phyloP scores from a whole-genome alignment of 2,797 vertebrate species.

The Falco peregrinus region DNA sequence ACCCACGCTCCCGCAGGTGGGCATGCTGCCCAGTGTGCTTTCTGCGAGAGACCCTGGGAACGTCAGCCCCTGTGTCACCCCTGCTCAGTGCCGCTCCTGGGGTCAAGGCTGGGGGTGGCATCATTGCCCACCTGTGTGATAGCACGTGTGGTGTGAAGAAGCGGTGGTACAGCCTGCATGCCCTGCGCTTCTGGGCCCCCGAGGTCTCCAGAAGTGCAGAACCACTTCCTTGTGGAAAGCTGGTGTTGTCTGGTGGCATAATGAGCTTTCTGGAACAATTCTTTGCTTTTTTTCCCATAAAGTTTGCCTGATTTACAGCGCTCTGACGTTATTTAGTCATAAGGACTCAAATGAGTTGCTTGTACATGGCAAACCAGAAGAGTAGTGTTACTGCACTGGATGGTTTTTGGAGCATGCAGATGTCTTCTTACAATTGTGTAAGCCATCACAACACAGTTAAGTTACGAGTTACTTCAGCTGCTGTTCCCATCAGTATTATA shows the following conservation, averaged over 20 bases:
- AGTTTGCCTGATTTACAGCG: neutral
- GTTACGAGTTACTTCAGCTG: neutral
- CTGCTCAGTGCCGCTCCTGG: rapidly evolving
- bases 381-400: neutral
- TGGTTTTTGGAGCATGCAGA: neutral
- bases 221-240: neutral
- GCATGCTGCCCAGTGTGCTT: rapidly evolving
- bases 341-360: neutral
- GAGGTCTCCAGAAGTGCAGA: neutral
- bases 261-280: neutral
- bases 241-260: neutral
- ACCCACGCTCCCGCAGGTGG: rapidly evolving
- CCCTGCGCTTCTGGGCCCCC: neutral
- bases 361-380: neutral
- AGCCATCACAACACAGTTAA: neutral
- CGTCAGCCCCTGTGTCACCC: rapidly evolving
- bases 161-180: neutral
- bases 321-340: neutral
- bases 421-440: neutral
- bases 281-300: neutral
- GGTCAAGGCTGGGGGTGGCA: neutral
- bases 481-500: neutral
- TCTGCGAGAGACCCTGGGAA: neutral
- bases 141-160: neutral
- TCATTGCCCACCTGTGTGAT: neutral